Evolutionary conservation across 1,140 invertebrate species (phyloP), one percentile per base, ranked within the genome.

Genomic region (Hirudo medicinalis): DNA sequence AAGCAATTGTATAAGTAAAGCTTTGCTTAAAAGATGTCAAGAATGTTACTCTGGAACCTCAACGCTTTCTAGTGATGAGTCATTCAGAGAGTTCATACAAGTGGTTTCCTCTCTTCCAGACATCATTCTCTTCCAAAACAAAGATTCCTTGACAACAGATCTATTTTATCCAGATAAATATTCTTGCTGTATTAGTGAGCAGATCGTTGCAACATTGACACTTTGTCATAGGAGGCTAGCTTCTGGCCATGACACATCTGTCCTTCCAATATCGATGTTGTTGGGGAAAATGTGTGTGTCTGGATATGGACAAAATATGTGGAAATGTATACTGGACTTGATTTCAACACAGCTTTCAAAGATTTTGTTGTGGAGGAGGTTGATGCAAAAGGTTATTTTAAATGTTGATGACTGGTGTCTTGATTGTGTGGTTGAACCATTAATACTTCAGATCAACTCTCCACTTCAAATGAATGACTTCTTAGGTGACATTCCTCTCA

Each of bases 81-180:
- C 43, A 49, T 49, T 49, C 43, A 49, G 15, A 49, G 43, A 49
- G 43, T 27, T 68, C 11, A 36, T 68, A 3, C 40, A 29, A 68
- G 67, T 25, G 2, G 17, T 68, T 9, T 68, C 11, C n/a, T 29
- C 25, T n/a, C n/a, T 68, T 29, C 67, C 67, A 22, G 67, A 68
- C 32, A 25, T 36, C 27, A 20, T 68, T 27, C 29, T 40, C n/a
- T n/a, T 40, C 19, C n/a, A 40, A 32, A 22, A 36, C n/a, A 68
- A 25, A 25, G 29, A n/a, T n/a, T 40, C 29, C 4, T 25, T 22
- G n/a, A 8, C n/a, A n/a, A 36, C 67, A 8, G 67, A 68, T 36
- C 40, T 68, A 36, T 68, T 68, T 40, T 68, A 29, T 68, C 67
- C 67, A n/a, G 29, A 68, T 29, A 68, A 68, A 29, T 68, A 68